These are phyloP conservation scores for Holacanthella duospinosa DNA, from an alignment of 2,888 invertebrate genomes.

Conservation along the genomic window DNA sequence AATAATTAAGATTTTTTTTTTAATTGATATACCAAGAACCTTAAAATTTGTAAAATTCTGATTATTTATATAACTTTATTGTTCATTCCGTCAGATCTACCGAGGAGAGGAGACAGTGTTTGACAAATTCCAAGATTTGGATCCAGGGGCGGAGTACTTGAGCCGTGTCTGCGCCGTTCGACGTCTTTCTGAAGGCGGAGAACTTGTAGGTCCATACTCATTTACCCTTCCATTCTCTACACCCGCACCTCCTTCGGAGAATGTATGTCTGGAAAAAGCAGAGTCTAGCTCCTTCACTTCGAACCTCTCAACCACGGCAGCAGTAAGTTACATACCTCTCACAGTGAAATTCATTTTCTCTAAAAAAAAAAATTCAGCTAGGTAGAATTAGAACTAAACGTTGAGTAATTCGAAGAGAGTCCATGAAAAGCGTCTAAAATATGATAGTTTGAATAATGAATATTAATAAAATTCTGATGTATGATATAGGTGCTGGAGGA, in stretches of 20 bases:
- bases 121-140: slow-evolving; percentile 52
- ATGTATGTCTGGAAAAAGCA: too few relatives aligned
- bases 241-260: slow-evolving; percentile 21
- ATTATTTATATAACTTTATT: too few relatives aligned
- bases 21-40: slow-evolving; percentile 4
- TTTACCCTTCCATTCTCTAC: slow-evolving; percentile 53
- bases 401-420: too few relatives aligned
- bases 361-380: too few relatives aligned
- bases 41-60: slow-evolving; percentile 8
- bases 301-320: slow-evolving; percentile 30
- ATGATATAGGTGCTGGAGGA: slow-evolving; percentile 28
- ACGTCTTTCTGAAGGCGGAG: slow-evolving; percentile 42
- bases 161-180: slow-evolving; percentile 70
- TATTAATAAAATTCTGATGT: background rate
- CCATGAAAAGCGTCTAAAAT: too few relatives aligned
- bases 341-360: background rate
- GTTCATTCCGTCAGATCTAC: slow-evolving; percentile 51
- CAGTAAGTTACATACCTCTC: too few relatives aligned
- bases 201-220: slow-evolving; percentile 61
- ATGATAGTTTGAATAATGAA: background rate
- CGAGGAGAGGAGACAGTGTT: slow-evolving; percentile 54
- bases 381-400: too few relatives aligned
- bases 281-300: slow-evolving; percentile 27
- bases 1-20: too few relatives aligned
- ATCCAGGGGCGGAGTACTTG: slow-evolving; percentile 62